Base-by-base conservation (phyloP, 2,113 vertebrate genomes). In the Sigmodon hispidus region DNA sequence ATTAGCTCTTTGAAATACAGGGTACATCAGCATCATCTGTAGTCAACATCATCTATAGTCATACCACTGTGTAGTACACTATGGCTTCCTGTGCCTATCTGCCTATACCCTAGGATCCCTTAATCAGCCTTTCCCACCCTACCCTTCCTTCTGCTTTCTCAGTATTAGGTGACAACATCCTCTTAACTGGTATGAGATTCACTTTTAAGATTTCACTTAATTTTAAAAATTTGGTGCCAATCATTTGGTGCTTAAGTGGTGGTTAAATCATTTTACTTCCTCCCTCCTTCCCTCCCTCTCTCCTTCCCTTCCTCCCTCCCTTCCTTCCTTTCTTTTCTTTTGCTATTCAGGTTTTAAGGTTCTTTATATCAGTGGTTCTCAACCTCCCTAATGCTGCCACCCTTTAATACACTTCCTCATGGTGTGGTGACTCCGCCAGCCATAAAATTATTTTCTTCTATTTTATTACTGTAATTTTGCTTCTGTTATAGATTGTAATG, bases 1-100 rank as follows among this genome's bases (percentile, higher is more conserved):
- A 40, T 11, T 26, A 55, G 61, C 19, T 15, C 26, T 70, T n/a
- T 43, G 50, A 48, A 59, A 48, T 40, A 31, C 15, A 21, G 1
- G 0, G 55, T 34, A 8, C 19, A 8, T 21, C 24, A 13, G 40
- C 15, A 36, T 36, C 72, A 15, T 79, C 21, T 59, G 5, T 12
- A 69, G 61, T 45, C 4, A 3, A n/a, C 15, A 36, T 36, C 72
- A 15, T 79, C 21, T 59, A 7, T 12, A 69, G 61, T 45, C 4
- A 3, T 6, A 4, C 4, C 48, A 12, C n/a, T 17, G 5, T 52
- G 21, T 7, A 55, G 11, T 15, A 34, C 19, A 24, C 40, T 0
- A 11, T 7, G 16, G 40, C 22, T 45, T 43, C 5, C 34, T 69
- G 36, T 7, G 17, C 34, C 34, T 40, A 15, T 29, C 45, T 31